phyloP scores from a whole-genome alignment of 1,140 invertebrate species.

The Manduca sexta region DNA sequence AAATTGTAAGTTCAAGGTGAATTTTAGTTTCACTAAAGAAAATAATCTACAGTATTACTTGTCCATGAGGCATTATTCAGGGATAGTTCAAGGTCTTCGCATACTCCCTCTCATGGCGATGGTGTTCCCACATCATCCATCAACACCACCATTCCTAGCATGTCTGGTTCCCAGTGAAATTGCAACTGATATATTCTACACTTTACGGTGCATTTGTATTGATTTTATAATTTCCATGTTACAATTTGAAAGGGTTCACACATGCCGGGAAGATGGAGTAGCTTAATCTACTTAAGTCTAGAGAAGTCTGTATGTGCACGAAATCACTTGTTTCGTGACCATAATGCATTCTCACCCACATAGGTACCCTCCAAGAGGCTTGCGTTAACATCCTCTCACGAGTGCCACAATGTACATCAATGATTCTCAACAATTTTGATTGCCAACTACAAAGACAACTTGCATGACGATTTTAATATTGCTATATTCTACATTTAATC shows the following conservation, averaged over 20 bases:
- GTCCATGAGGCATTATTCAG: no score
- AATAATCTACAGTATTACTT: no score
- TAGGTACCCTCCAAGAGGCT: constrained; percentile 45
- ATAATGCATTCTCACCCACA: constrained; percentile 52
- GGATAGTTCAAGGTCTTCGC: not conserved
- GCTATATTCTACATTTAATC: no score
- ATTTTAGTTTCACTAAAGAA: no score
- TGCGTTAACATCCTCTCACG: constrained; percentile 20
- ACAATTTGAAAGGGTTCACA: constrained; percentile 41
- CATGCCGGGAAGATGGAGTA: constrained; percentile 43
- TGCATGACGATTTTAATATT: no score
- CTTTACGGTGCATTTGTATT: no score
- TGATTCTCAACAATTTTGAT: no score
- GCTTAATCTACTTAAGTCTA: constrained; percentile 58
- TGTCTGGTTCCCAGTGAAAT: constrained; percentile 40
- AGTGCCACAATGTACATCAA: constrained; percentile 8
- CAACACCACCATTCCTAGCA: constrained; percentile 45
- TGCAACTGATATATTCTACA: constrained; percentile 33
- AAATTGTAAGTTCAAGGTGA: no score
- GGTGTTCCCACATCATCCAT: constrained; percentile 43
- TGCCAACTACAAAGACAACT: no score
- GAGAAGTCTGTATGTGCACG: constrained; percentile 56
- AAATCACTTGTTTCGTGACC: constrained; percentile 43
- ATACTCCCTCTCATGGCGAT: constrained; percentile 11
- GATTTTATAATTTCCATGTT: no score